A percentile compares a stretch with the other conserved stretches of the same genome.
Conservation (phyloP, 2,888 invertebrate species). For the Cheilosia scutellata region DNA sequence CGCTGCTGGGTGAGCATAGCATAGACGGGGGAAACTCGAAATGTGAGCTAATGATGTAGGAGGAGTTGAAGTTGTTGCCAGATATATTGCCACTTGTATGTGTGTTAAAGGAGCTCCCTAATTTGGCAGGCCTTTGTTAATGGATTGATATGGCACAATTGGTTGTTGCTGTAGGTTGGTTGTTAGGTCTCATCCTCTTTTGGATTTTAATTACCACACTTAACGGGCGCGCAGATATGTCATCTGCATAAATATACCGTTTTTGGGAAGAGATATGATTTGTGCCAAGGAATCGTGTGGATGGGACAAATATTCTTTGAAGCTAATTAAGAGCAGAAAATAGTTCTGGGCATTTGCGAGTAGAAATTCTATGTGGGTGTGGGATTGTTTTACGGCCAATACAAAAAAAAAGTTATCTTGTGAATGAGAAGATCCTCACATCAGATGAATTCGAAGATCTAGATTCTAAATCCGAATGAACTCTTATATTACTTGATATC, state of each 20-base stretch:
- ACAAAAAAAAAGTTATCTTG: no score
- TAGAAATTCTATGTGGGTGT: neutral
- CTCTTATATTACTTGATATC: no score
- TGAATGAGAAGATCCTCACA: no score
- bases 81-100: constrained; percentile 2
- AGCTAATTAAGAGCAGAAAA: constrained; percentile 28
- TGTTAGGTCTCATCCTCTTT: constrained; percentile 23
- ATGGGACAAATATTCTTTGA: constrained; percentile 27
- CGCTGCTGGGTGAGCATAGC: neutral
- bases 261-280: constrained; percentile 33
- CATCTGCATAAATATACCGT: constrained; percentile 66
- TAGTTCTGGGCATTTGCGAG: neutral
- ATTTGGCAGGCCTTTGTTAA: constrained; percentile 74
- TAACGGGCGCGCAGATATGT: constrained; percentile 60
- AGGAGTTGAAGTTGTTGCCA: constrained; percentile 40
- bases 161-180: constrained; percentile 47
- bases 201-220: constrained; percentile 67
- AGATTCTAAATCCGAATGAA: no score
- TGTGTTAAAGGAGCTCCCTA: constrained; percentile 54
- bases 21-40: neutral
- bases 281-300: constrained; percentile 25
- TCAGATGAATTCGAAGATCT: no score
- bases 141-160: constrained; percentile 73
- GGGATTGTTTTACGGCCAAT: no score
- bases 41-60: constrained; percentile 73